phyloP scores from a whole-genome alignment of 2,888 invertebrate species.

The Caenorhabditis sulstoni region DNA sequence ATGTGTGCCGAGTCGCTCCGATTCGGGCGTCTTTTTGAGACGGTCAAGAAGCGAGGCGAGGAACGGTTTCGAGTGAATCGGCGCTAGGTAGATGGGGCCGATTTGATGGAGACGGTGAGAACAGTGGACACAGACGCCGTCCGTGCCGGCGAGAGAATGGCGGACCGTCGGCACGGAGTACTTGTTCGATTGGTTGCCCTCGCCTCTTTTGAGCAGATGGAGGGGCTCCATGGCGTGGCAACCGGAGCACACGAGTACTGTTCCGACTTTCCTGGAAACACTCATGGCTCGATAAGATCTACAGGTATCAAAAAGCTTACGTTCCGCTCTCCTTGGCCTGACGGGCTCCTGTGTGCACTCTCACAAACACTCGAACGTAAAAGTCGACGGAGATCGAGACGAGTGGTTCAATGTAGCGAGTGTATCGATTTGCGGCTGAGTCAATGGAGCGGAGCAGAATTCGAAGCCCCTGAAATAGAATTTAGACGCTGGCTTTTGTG shows the following conservation, averaged over 20 bases:
- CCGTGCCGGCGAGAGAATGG: conserved; percentile 47
- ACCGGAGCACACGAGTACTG: conserved; percentile 92
- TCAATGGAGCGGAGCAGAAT: conserved; percentile 93
- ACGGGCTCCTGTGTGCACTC: conserved; percentile 88
- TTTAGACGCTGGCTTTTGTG: too few species aligned
- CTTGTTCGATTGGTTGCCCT: conserved; percentile 33
- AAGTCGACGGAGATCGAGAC: conserved; percentile 95
- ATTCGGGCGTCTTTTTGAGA: conserved; percentile 74
- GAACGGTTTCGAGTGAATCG: conserved; percentile 89
- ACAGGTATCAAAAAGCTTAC: conserved; percentile 82
- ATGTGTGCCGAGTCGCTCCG: conserved; percentile 85
- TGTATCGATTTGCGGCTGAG: conserved; percentile 92
- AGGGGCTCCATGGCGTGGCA: conserved; percentile 90
- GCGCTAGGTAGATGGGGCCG: conserved; percentile 95
- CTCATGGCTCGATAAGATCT: background rate
- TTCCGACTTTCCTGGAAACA: conserved; percentile 87
- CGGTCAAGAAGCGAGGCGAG: conserved; percentile 85
- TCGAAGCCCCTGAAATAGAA: conserved; percentile 89
- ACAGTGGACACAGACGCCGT: conserved; percentile 74
- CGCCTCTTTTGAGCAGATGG: conserved; percentile 84
- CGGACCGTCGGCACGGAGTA: conserved; percentile 46
- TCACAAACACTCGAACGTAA: conserved; percentile 94
- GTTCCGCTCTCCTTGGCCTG: conserved; percentile 91
- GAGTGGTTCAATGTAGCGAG: conserved; percentile 92
- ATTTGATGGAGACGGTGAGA: conserved; percentile 85